Evolutionary conservation across 2,797 vertebrate genomes (phyloP), one percentile per base, ranked within the genome.

Genomic region (Dendrocincla tyrannina): DNA sequence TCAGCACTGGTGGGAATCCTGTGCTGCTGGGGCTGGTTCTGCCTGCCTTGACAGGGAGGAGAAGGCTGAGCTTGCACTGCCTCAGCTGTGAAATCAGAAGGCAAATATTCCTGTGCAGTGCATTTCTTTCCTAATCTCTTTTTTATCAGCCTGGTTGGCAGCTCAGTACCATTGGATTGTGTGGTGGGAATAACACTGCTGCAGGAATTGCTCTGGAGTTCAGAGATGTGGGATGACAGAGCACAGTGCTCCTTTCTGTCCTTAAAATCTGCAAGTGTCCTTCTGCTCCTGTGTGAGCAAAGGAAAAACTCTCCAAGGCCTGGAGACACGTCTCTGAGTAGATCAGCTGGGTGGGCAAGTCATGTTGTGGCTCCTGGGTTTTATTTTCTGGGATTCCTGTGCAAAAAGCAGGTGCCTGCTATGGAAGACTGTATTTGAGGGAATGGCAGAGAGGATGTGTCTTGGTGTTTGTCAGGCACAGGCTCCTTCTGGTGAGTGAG

Each of bases 311-410:
- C 52, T 44, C 13, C 0, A 0, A 14, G 60, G 18, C 11, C 63
- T 32, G 23, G 24, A 20, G 13, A 55, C 30, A 8, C 19, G 35
- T 12, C 22, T 33, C 7, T 39, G 24, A 53, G 50, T 30, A 53
- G 17, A 53, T 7, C 33, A n/a, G 78, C 42, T 6, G 32, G 20
- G 16, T 5, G 32, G 24, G 5, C 0, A 1, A 16, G 9, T 28
- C 3, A 0, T 1, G 42, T 2, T 11, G 11, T 2, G 32, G 42
- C 42, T 68, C 13, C 25, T 0, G 8, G 35, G 18, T 6, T 60
- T 30, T n/a, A 1, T 30, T 70, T 50, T 7, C n/a, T 6, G 25
- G 47, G 53, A 4, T 18, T n/a, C 4, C 47, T 50, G 33, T 37
- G 52, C 23, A 11, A 32, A 41, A 27, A 39, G 53, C 59, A 46